A percentile compares a stretch with the other conserved stretches of the same genome.
phyloP scores from a whole-genome alignment of 2,888 invertebrate species.

The Nomada lathburiana region DNA sequence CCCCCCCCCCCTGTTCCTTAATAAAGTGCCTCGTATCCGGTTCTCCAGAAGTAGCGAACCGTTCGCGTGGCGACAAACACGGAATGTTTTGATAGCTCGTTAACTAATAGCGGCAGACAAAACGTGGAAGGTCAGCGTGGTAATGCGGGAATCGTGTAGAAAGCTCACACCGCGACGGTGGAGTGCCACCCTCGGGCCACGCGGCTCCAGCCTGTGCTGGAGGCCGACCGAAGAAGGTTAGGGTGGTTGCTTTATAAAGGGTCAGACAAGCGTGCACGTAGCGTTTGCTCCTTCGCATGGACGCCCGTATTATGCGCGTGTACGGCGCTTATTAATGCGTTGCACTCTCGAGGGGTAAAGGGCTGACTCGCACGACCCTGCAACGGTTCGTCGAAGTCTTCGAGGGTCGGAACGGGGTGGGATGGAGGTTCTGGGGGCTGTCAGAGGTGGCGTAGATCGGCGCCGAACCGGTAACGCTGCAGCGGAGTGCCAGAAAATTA shows the following conservation, averaged over 20 bases:
- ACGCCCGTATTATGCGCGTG: constrained; percentile 63
- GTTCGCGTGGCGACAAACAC: constrained; percentile 52
- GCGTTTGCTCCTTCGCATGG: constrained; percentile 58
- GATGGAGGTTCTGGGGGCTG: constrained; percentile 9
- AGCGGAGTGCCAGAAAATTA: constrained; percentile 76
- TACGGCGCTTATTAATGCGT: constrained; percentile 68
- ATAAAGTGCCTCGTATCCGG: background rate
- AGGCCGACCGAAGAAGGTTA: constrained; percentile 42
- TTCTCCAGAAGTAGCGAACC: background rate
- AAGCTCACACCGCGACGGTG: constrained; percentile 48
- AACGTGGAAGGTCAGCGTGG: constrained; percentile 68
- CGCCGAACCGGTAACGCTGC: constrained; percentile 68
- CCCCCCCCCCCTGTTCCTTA: background rate
- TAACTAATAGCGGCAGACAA: constrained; percentile 77
- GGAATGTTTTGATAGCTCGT: constrained; percentile 72
- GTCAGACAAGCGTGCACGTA: constrained; percentile 55
- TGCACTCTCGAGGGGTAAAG: constrained; percentile 10
- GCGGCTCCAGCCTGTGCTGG: constrained; percentile 27
- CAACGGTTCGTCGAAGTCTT: constrained; percentile 49
- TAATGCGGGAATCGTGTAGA: constrained; percentile 81
- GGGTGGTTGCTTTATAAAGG: constrained; percentile 59
- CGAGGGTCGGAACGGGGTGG: constrained; percentile 11
- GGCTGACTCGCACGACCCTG: constrained; percentile 43
- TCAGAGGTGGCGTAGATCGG: constrained; percentile 68
- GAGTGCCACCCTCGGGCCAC: constrained; percentile 35